Evolutionary conservation across 2,113 vertebrate genomes (phyloP).

Genomic region (Platichthys stellatus): DNA sequence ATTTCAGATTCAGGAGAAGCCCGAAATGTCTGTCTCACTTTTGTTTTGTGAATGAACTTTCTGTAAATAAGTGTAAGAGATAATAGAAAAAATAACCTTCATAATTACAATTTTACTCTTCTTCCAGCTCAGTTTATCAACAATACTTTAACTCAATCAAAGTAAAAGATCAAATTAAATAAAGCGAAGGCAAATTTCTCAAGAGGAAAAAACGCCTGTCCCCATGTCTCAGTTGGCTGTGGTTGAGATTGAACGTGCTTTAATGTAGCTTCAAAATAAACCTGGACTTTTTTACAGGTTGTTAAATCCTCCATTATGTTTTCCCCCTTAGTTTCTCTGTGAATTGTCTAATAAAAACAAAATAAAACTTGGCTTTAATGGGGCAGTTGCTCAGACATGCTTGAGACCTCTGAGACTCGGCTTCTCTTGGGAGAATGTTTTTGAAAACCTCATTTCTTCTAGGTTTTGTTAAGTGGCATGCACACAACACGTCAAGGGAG

Average conservation of each 20-base stretch:
- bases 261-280: not conserved
- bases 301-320: not conserved
- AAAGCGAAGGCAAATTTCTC: too few species aligned
- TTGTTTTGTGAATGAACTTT: slow-evolving; percentile 20
- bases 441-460: not conserved
- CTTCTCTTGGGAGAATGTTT: not conserved
- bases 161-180: too few species aligned
- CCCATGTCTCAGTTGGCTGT: too few species aligned
- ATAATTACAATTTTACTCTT: too few species aligned
- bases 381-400: not conserved
- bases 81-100: not conserved
- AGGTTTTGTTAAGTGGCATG: not conserved
- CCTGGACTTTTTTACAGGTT: not conserved
- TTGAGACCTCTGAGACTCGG: not conserved
- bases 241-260: too few species aligned
- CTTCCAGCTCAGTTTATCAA: too few species aligned
- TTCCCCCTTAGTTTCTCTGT: not conserved
- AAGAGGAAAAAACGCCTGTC: too few species aligned
- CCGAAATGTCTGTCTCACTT: slow-evolving; percentile 13
- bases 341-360: not conserved
- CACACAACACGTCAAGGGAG: not conserved
- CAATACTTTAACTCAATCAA: too few species aligned
- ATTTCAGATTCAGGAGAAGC: slow-evolving; percentile 19
- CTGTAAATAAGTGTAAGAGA: not conserved
- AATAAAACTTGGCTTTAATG: not conserved